A percentile compares a stretch with the other conserved stretches of the same genome.
phyloP scores from a whole-genome alignment of 2,888 invertebrate species.

The Alloplasta piceator region DNA sequence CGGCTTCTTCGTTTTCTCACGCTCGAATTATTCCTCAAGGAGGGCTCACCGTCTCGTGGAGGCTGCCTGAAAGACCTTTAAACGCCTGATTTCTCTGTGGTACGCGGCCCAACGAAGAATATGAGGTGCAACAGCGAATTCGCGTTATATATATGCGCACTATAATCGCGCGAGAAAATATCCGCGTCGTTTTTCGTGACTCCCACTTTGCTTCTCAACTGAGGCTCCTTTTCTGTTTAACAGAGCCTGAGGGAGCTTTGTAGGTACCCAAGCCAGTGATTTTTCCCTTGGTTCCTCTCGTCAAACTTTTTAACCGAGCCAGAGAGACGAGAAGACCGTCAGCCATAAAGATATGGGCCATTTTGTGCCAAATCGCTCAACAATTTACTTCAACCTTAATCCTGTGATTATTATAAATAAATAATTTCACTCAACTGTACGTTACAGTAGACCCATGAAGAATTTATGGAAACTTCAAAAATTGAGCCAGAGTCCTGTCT shows the following conservation, averaged over 20 bases:
- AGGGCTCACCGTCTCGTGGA: neutral
- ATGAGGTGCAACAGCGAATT: neutral
- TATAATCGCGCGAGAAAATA: neutral
- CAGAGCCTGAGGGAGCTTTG: slow-evolving; percentile 66
- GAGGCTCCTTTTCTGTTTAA: slow-evolving; percentile 52
- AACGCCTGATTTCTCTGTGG: neutral
- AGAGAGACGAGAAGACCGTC: slow-evolving; percentile 1
- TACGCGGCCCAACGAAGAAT: neutral
- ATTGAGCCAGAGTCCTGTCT: too few species aligned
- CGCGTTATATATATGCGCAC: neutral
- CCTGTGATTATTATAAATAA: too few species aligned
- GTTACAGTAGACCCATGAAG: too few species aligned
- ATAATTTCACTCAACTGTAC: too few species aligned
- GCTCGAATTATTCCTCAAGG: slow-evolving; percentile 47
- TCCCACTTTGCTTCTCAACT: slow-evolving; percentile 59
- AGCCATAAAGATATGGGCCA: too few species aligned
- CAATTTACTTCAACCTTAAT: too few species aligned
- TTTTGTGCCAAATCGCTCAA: too few species aligned
- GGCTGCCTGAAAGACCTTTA: too few species aligned
- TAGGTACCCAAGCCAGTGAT: slow-evolving; percentile 70
- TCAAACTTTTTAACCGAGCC: slow-evolving; percentile 20
- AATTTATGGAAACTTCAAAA: too few species aligned
- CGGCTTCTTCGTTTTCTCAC: slow-evolving; percentile 32
- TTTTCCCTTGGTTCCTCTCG: slow-evolving; percentile 70
- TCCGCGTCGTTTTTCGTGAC: slow-evolving; percentile 36